Evolutionary conservation across 35 echinoderm and acorn worm species (phyloP).

Genomic region (Apostichopus japonicus): DNA sequence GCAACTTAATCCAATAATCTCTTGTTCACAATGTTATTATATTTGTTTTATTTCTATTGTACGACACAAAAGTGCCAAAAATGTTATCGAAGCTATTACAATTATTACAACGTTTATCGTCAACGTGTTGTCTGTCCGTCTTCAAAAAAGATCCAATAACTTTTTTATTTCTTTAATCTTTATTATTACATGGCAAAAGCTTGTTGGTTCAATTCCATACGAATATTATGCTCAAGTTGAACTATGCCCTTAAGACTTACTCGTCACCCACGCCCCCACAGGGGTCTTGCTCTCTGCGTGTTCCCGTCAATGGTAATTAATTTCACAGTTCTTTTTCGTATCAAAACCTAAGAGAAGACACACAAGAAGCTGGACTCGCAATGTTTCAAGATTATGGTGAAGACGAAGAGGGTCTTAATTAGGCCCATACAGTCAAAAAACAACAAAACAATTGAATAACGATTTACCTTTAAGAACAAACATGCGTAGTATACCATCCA

Average conservation of each 20-base stretch:
- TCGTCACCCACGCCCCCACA: constrained; percentile 29
- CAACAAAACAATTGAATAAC: no score
- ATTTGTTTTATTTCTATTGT: no score
- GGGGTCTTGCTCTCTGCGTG: neutral
- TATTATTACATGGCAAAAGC: neutral
- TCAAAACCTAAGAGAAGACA: neutral
- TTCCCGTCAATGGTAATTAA: constrained; percentile 25
- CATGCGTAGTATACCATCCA: no score
- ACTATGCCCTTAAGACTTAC: neutral
- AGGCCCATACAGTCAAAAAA: neutral
- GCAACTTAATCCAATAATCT: no score
- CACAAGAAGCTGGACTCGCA: neutral
- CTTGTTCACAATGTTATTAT: no score
- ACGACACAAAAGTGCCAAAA: no score
- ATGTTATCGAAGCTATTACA: no score
- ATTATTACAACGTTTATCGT: no score
- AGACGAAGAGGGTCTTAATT: neutral
- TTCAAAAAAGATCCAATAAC: neutral
- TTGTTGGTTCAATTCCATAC: neutral
- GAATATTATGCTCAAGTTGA: neutral
- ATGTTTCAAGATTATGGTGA: neutral
- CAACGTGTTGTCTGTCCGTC: no score
- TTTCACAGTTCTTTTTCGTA: neutral
- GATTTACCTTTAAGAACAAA: no score
- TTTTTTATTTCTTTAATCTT: neutral